phyloP scores from a whole-genome alignment of 2,888 invertebrate species.

The Drosophila neotestacea region DNA sequence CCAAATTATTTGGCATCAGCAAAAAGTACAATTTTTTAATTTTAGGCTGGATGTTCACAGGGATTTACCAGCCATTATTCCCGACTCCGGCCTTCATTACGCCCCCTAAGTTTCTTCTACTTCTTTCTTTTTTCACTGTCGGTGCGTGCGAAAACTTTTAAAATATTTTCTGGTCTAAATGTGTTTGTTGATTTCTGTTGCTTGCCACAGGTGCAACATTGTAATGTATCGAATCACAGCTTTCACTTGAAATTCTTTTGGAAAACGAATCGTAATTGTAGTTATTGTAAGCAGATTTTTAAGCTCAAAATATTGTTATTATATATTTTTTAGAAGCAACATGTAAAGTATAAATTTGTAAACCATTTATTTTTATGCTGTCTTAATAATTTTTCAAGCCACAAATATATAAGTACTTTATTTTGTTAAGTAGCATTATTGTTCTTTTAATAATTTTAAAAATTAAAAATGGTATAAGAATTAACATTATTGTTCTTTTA shows the following conservation, averaged over 20 bases:
- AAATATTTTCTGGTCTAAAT: constrained; percentile 41
- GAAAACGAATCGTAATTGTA: not conserved
- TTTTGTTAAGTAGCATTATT: too few relatives aligned
- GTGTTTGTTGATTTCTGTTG: constrained; percentile 25
- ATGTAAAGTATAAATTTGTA: too few relatives aligned
- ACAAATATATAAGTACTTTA: too few relatives aligned
- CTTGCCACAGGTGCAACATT: constrained; percentile 43
- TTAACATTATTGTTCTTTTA: too few relatives aligned
- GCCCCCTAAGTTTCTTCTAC: constrained; percentile 21
- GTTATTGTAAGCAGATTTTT: not conserved
- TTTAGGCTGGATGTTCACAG: constrained; percentile 55
- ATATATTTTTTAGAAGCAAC: too few relatives aligned
- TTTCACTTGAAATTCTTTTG: constrained; percentile 24
- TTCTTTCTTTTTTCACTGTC: constrained; percentile 20
- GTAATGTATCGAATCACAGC: constrained; percentile 10
- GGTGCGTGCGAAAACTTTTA: constrained; percentile 59
- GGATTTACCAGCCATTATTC: constrained; percentile 34
- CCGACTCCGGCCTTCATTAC: constrained; percentile 35
- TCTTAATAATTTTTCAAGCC: too few relatives aligned
- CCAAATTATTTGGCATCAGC: constrained; percentile 65
- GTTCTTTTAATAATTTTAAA: too few relatives aligned
- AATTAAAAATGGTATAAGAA: too few relatives aligned
- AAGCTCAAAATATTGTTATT: too few relatives aligned
- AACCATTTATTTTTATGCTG: too few relatives aligned
- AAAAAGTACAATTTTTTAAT: constrained; percentile 73